Evolutionary conservation across 2,888 invertebrate species (phyloP).

Genomic region (Drosophila mulleri): DNA sequence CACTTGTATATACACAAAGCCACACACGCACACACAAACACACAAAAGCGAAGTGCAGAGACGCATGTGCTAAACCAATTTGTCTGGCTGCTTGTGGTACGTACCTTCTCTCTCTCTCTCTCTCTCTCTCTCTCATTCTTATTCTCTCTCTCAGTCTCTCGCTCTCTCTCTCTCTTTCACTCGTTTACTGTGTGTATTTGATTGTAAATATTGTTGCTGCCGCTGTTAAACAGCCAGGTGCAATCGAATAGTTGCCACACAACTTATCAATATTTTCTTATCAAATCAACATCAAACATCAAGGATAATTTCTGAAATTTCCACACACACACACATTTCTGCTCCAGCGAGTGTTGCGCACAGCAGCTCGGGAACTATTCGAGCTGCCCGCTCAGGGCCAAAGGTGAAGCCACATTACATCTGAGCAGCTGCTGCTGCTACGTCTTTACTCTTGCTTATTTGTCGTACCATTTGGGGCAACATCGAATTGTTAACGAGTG

Average conservation of each 20-base stretch:
- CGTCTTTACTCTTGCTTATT: constrained; percentile 30
- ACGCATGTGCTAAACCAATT: constrained; percentile 70
- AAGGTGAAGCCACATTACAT: constrained; percentile 44
- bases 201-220: constrained; percentile 34
- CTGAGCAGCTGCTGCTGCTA: constrained; percentile 53
- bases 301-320: neutral
- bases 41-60: constrained; percentile 8
- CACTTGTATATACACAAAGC: too few relatives aligned
- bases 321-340: constrained; percentile 9
- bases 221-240: constrained; percentile 28
- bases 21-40: constrained; percentile 9
- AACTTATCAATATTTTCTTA: constrained; percentile 29
- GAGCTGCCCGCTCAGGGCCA: constrained; percentile 37
- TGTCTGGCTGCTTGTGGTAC: constrained; percentile 69
- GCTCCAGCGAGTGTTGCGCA: neutral
- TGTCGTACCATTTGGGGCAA: constrained; percentile 1
- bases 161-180: neutral
- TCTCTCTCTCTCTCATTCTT: neutral
- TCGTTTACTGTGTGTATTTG: constrained; percentile 20
- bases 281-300: constrained; percentile 6
- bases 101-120: neutral
- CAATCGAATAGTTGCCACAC: constrained; percentile 32
- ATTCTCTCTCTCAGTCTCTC: too few relatives aligned
- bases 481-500: neutral
- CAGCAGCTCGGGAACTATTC: constrained; percentile 28